phyloP scores from a whole-genome alignment of 2,797 vertebrate species.

The Mallotus villosus region DNA sequence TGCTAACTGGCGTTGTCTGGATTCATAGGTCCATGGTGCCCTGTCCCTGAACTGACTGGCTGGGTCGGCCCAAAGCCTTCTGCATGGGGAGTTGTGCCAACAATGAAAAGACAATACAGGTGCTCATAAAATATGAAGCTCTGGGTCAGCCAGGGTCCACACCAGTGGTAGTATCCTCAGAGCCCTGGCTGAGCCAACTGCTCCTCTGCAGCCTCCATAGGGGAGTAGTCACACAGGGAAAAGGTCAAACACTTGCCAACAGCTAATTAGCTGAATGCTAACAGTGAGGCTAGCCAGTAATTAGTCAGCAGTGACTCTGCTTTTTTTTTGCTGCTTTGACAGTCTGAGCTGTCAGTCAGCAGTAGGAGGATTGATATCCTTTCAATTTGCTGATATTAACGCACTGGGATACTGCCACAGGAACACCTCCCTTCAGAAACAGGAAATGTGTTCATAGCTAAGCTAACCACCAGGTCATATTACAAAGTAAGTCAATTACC shows the following conservation, averaged over 20 bases:
- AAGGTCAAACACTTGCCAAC: conserved; percentile 24
- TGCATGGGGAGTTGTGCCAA: background rate
- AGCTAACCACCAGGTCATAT: too few species aligned
- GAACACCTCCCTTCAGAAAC: too few species aligned
- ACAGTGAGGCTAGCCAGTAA: background rate
- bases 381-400: too few species aligned
- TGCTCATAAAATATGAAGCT: conserved; percentile 14
- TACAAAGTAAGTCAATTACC: too few species aligned
- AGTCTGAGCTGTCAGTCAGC: background rate
- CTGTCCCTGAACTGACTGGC: background rate
- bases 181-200: background rate
- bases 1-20: too few species aligned
- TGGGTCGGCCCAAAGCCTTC: background rate
- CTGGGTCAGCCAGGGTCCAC: background rate
- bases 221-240: conserved; percentile 10
- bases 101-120: conserved; percentile 15
- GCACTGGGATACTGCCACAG: too few species aligned
- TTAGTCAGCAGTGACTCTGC: background rate
- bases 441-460: too few species aligned
- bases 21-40: too few species aligned
- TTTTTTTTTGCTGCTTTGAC: background rate
- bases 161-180: background rate
- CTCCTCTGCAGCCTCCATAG: background rate
- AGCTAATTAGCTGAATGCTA: conserved; percentile 29
- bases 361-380: too few species aligned